Evolutionary conservation across 2,797 vertebrate species (phyloP).

Genomic region (Tiaroga cobitis): DNA sequence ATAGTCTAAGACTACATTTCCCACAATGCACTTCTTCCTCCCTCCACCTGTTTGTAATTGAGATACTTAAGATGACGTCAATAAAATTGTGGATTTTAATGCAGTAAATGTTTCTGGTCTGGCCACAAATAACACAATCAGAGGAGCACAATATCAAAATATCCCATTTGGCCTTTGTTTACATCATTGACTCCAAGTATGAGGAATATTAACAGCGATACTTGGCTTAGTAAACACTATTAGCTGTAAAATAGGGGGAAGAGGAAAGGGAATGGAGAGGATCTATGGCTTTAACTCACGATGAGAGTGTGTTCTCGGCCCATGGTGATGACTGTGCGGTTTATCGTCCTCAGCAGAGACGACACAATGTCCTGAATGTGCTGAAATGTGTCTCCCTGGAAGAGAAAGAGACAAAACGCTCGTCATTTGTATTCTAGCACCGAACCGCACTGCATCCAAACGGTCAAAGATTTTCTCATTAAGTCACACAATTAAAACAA

Average conservation of each 20-base stretch:
- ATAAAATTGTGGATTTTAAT: slow-evolving; percentile 80
- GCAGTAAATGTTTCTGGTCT: slow-evolving; percentile 41
- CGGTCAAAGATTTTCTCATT: slow-evolving; percentile 20
- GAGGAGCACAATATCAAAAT: not conserved
- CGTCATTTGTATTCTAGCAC: slow-evolving; percentile 8
- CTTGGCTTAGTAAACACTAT: not conserved
- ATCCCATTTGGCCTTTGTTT: not conserved
- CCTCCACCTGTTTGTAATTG: slow-evolving; percentile 65
- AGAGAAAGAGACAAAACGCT: slow-evolving; percentile 44
- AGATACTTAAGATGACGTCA: slow-evolving; percentile 65
- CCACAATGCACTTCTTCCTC: slow-evolving; percentile 51
- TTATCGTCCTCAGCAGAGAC: slow-evolving; percentile 89
- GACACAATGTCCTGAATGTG: slow-evolving; percentile 93
- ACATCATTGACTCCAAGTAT: not conserved
- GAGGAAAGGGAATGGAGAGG: not conserved
- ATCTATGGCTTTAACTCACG: slow-evolving; percentile 80
- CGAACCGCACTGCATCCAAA: slow-evolving; percentile 23
- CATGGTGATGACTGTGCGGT: slow-evolving; percentile 91
- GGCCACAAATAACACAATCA: not conserved
- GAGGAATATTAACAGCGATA: not conserved
- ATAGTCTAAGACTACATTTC: slow-evolving; percentile 60
- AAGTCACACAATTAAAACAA: slow-evolving; percentile 29
- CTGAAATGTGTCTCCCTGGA: slow-evolving; percentile 86
- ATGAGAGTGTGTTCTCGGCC: slow-evolving; percentile 88
- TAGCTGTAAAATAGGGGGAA: not conserved